phyloP scores from a whole-genome alignment of 2,113 vertebrate species.

The Morone saxatilis region DNA sequence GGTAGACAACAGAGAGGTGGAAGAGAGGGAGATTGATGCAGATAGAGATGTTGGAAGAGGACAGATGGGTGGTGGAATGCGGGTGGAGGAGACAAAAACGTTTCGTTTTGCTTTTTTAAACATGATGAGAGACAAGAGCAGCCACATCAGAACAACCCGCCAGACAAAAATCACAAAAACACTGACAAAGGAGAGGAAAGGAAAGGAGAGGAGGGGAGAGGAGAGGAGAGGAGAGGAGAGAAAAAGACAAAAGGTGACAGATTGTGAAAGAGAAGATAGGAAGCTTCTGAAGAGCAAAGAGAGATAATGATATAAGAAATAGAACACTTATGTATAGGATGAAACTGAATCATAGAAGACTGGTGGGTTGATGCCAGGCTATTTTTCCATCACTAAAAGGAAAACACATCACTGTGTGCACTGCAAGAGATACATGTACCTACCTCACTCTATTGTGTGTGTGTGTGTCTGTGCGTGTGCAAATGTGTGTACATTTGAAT shows the following conservation, averaged over 20 bases:
- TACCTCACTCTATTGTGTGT: slow-evolving; percentile 15
- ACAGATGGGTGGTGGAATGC: slow-evolving; percentile 35
- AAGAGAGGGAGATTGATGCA: slow-evolving; percentile 33
- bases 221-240: not conserved
- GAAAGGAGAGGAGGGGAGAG: slow-evolving; percentile 5
- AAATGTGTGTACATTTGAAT: slow-evolving; percentile 29
- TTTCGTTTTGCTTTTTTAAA: slow-evolving; percentile 73
- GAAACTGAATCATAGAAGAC: slow-evolving; percentile 55
- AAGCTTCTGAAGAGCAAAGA: slow-evolving; percentile 18
- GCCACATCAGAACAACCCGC: slow-evolving; percentile 68
- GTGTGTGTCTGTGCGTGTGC: slow-evolving; percentile 30
- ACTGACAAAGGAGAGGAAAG: slow-evolving; percentile 13
- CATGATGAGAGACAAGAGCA: slow-evolving; percentile 74
- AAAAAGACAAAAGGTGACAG: slow-evolving; percentile 4
- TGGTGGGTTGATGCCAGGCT: slow-evolving; percentile 49
- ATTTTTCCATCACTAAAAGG: slow-evolving; percentile 56
- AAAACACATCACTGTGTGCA: slow-evolving; percentile 32
- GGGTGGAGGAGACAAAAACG: slow-evolving; percentile 79
- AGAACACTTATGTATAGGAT: slow-evolving; percentile 42
- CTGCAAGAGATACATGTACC: slow-evolving; percentile 29
- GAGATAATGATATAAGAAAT: slow-evolving; percentile 46
- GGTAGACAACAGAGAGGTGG: not conserved
- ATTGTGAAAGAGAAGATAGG: slow-evolving; percentile 30
- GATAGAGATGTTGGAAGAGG: slow-evolving; percentile 23
- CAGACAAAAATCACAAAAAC: slow-evolving; percentile 64